Evolutionary conservation across 2,113 vertebrate species (phyloP).

Genomic region (Serinus canaria): DNA sequence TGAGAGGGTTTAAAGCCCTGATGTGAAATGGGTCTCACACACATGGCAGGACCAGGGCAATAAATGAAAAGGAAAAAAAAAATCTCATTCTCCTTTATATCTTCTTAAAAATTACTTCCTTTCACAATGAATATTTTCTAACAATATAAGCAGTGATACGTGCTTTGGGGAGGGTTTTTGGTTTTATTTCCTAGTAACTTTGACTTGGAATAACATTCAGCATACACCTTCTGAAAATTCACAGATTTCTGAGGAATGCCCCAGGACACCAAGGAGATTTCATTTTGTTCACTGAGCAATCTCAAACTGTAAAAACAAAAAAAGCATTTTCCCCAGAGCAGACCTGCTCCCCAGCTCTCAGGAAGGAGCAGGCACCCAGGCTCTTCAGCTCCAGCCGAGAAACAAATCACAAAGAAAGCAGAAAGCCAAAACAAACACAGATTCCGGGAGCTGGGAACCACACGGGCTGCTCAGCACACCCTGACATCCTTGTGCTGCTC

Average conservation of each 20-base stretch:
- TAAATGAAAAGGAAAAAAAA: background rate
- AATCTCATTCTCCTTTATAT: background rate
- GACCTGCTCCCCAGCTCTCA: background rate
- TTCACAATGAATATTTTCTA: background rate
- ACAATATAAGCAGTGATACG: background rate
- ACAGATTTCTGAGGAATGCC: background rate
- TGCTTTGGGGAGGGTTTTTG: too few relatives aligned
- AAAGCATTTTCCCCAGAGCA: accelerated
- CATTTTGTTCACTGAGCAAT: background rate
- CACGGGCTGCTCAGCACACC: background rate
- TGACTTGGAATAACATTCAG: background rate
- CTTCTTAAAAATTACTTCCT: background rate
- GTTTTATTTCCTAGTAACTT: background rate
- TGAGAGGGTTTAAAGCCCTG: background rate
- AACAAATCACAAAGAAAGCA: background rate
- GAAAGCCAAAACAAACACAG: constrained; percentile 26
- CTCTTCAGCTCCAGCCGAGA: background rate
- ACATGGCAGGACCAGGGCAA: background rate
- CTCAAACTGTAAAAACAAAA: background rate
- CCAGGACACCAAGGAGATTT: background rate
- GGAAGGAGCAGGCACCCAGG: background rate
- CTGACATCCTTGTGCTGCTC: constrained; percentile 38
- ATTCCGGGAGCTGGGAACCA: background rate
- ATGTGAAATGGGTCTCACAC: background rate
- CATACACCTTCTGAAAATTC: background rate